A percentile compares a stretch with the other conserved stretches of the same genome.
Conservation (phyloP, 1,140 invertebrate genomes). For the Babylonia areolata region DNA sequence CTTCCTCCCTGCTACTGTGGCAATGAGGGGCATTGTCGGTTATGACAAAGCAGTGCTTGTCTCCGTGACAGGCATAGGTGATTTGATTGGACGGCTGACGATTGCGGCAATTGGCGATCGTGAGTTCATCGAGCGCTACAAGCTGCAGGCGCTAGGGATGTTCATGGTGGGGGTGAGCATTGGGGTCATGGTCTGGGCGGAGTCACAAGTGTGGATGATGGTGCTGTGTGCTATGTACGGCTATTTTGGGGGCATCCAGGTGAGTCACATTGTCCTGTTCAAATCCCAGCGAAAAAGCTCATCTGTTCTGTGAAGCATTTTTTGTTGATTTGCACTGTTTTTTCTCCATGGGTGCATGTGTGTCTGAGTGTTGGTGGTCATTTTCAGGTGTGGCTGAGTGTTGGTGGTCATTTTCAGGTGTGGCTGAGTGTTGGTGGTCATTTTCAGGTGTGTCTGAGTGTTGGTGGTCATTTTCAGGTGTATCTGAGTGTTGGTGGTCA, state of each 20-base stretch:
- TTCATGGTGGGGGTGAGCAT: constrained; percentile 57
- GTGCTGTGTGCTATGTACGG: constrained; percentile 61
- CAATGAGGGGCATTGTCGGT: constrained; percentile 44
- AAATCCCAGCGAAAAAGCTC: no score
- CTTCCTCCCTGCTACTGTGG: constrained; percentile 59
- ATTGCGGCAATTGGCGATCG: constrained; percentile 61
- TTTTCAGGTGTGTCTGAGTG: no score
- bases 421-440: no score
- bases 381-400: no score
- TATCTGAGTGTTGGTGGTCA: no score
- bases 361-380: no score
- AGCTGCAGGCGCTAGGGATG: constrained; percentile 53
- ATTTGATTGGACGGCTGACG: constrained; percentile 59
- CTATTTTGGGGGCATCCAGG: constrained; percentile 63
- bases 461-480: no score
- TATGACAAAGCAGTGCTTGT: constrained; percentile 63
- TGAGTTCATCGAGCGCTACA: constrained; percentile 58
- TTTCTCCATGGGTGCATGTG: no score
- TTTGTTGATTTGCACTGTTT: no score
- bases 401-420: no score
- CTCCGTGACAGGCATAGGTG: constrained; percentile 61
- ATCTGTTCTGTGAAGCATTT: no score
- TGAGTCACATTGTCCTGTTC: no score
- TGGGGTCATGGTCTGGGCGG: constrained; percentile 51
- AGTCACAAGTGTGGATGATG: constrained; percentile 52